Base-by-base conservation (phyloP, 2,797 vertebrate genomes). In the Rhinogobio ventralis region DNA sequence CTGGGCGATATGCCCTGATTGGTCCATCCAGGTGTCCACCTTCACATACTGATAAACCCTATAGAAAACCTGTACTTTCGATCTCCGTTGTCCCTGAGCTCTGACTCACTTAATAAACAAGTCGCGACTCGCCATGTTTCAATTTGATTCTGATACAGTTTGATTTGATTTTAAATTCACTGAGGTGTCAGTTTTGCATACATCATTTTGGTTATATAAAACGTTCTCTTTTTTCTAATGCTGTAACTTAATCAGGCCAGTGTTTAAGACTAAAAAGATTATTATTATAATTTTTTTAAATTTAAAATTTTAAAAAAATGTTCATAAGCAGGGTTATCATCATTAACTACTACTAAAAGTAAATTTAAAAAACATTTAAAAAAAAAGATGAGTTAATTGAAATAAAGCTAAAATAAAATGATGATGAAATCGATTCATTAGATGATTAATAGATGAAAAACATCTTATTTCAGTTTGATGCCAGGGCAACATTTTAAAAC, bases 11-110 rank as follows among this genome's bases (percentile, higher is more conserved):
- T 75, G 82, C 14, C 10, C 15, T 5, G 7, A 25, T 46, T 23
- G 36, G 51, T 69, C 51, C 55, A 69, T 13, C 39, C 81, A 68
- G 76, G 83, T 72, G 76, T 66, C 55, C 68, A 72, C 76, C 83
- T 85, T 79, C 76, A 66, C 83, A 79, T 51, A 73, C 76, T 68
- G 77, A 81, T 57, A 74, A 84, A 86, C 89, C 87, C 89, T 66
- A 80, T 14, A 66, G 51, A 85, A 69, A 60, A 42, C 13, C 20
- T 72, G 36, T 33, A 30, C 64, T 84, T 69, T 77, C 0, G 25
- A 78, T 78, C 19, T 77, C 46, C 9, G 60, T 13, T 67, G 72
- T 39, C 72, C 72, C 81, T 76, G 81, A 83, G 53, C 71, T 66
- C n/a, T 76, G 36, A 55, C 64, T 69, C 51, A 3, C 3, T 30